Evolutionary conservation across 2,797 vertebrate genomes (phyloP), one percentile per base, ranked within the genome.

Genomic region (Hoplostethus mediterraneus): DNA sequence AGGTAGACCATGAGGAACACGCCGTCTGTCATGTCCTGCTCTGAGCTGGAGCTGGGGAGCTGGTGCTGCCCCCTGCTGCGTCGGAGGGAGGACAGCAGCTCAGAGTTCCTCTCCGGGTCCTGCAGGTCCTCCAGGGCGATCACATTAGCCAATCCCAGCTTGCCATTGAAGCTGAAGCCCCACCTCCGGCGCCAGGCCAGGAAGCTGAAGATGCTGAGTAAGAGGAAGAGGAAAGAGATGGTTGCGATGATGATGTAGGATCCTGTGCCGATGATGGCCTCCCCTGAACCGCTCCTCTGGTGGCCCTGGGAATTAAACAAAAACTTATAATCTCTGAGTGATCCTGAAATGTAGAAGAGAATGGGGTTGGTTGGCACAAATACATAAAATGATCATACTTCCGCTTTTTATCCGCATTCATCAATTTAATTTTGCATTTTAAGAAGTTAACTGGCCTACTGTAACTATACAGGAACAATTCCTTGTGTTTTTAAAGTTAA

Each of bases 1-100:
- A 95, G 92, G 13, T 95, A 95, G 25, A 93, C 79, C 0, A 94
- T 93, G 67, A 95, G 93, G 69, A 93, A 92, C 1, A 94, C 90
- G 4, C 91, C 91, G 8, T 93, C 92, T 0, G 70, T 60, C 85
- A 83, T 0, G 63, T 93, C 91, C 60, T 89, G 89, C 28, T 95
- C 94, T 0, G 91, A 92, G 79, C 78, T 70, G 28, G 66, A 77
- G 77, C 84, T 87, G 55, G 89, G 79, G 0, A 86, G 25, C 47
- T 52, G 82, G 53, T 75, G 71, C 69, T 84, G 83, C 5, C 85
- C 65, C 36, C 81, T 61, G 62, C 75, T 72, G 48, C 87, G 80
- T 0, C 88, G 85, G 53, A 93, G 57, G 25, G 92, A 90, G 3
- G 92, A 92, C 69, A 93, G 86, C 71, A 93, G 83, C 78, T 91